phyloP scores from a whole-genome alignment of 2,797 vertebrate species.

The Sebastes diaconus region DNA sequence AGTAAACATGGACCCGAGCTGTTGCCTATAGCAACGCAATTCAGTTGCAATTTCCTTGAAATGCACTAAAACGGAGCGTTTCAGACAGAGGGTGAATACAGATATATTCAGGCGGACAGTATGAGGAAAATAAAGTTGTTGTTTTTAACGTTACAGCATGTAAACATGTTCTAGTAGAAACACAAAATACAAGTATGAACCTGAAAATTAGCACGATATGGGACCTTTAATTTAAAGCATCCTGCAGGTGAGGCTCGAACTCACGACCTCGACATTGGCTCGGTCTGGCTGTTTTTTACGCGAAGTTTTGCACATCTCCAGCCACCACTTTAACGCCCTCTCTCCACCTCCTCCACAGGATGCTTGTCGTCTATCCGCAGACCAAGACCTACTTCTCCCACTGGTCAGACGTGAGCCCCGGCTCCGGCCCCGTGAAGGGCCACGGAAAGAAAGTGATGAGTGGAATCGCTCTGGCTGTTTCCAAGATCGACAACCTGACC shows the following conservation, averaged over 20 bases:
- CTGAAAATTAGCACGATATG: no score
- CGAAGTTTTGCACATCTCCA: background rate
- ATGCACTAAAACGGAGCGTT: no score
- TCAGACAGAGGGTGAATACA: no score
- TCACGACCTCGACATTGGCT: constrained; percentile 10
- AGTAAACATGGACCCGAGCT: no score
- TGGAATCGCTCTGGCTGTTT: constrained; percentile 68
- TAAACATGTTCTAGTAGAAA: no score
- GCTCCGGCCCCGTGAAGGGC: constrained; percentile 69
- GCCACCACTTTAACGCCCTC: background rate
- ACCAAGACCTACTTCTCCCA: constrained; percentile 87
- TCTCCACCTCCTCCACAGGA: constrained; percentile 51
- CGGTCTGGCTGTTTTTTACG: background rate
- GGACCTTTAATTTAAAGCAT: no score
- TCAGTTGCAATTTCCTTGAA: no score
- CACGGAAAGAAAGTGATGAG: constrained; percentile 79
- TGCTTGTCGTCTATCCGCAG: constrained; percentile 81
- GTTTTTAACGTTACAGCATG: no score
- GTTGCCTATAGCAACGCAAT: no score
- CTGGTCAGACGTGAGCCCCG: constrained; percentile 68
- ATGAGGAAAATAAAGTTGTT: no score
- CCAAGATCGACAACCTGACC: constrained; percentile 76
- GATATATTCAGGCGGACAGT: no score
- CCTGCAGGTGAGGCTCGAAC: constrained; percentile 24
- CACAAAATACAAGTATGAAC: no score